Evolutionary conservation across 1,140 invertebrate genomes (phyloP), one percentile per base, ranked within the genome.

Genomic region (Vollenhovia emeryi): DNA sequence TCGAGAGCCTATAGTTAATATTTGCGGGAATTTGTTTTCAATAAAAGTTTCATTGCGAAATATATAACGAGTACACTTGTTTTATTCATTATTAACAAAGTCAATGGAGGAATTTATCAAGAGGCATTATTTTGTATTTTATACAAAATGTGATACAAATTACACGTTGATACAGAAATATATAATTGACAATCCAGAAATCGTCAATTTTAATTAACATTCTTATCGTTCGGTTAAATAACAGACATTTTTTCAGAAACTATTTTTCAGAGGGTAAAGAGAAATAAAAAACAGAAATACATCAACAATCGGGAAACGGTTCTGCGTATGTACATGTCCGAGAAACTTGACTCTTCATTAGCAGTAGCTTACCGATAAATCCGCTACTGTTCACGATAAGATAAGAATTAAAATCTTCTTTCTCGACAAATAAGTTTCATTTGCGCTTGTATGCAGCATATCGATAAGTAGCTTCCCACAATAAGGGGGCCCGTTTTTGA

Each of bases 371-470:
- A 62, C 7, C 30, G 24, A 6, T 30, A 62, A 33, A 62, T 62
- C 60, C 60, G 30, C 1, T 8, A 62, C 60, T 62, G 60, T 11
- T 18, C 1, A 30, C 8, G 85, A 86, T 86, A 86, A 86, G 85
- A 86, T 86, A 86, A 86, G 50, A 5, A 24, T 52, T 86, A 11
- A 13, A 43, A 50, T 45, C 43, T 59, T 45, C 36, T 59, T 50
- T 59, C 13, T 80, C 43, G 6, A 36, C 33, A 13, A 11, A 7
- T 13, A 11, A 57, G 8, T 71, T 21, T 50, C 3, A 71, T 71
- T 71, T 21, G 18, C 9, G 66, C 15, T 68, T 5, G 24, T 48
- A 8, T 48, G 40, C 24, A 9, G 43, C 4, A 6, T 40, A 21
- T 13, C 55, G 13, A 9, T 24, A 66, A 11, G 11, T 24, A 52